phyloP scores from a whole-genome alignment of 2,113 vertebrate species.

The Etheostoma cragini region DNA sequence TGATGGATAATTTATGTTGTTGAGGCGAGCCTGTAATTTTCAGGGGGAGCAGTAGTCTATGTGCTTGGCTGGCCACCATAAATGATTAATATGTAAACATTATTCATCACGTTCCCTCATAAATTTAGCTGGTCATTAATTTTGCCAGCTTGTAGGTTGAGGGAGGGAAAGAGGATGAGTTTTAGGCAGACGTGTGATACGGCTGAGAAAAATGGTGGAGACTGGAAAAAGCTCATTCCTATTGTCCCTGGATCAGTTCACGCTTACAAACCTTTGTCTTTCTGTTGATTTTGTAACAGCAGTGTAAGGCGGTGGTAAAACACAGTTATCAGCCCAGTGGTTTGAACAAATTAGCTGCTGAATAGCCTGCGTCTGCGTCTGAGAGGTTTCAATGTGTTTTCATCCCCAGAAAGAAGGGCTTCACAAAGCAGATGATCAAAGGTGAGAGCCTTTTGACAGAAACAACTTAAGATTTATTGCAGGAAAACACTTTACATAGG shows the following conservation, averaged over 20 bases:
- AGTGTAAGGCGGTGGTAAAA: conserved; percentile 34
- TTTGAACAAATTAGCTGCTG: conserved; percentile 58
- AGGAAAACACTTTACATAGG: background rate
- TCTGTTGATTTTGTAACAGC: conserved; percentile 30
- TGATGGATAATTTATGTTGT: conserved; percentile 76
- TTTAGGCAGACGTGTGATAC: conserved; percentile 6
- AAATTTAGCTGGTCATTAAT: conserved; percentile 64
- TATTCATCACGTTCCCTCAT: conserved; percentile 75
- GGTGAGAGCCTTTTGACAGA: conserved; percentile 27
- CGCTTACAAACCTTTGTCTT: background rate
- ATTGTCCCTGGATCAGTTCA: background rate
- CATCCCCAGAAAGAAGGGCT: background rate
- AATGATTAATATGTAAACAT: conserved; percentile 81
- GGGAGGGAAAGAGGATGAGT: conserved; percentile 1
- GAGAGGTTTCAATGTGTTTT: conserved; percentile 33
- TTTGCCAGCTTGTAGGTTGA: conserved; percentile 19
- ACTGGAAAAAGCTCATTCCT: background rate
- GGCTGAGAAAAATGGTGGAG: background rate
- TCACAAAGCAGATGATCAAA: conserved; percentile 41
- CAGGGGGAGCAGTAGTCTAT: conserved; percentile 50
- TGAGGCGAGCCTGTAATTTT: conserved; percentile 70
- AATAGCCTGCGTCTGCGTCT: conserved; percentile 42
- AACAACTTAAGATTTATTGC: conserved; percentile 37
- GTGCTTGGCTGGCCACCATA: conserved; percentile 63
- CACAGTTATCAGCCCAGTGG: conserved; percentile 42